A percentile compares a stretch with the other conserved stretches of the same genome.
phyloP scores from a whole-genome alignment of 2,113 vertebrate species.

The Malurus alboscapulatus region DNA sequence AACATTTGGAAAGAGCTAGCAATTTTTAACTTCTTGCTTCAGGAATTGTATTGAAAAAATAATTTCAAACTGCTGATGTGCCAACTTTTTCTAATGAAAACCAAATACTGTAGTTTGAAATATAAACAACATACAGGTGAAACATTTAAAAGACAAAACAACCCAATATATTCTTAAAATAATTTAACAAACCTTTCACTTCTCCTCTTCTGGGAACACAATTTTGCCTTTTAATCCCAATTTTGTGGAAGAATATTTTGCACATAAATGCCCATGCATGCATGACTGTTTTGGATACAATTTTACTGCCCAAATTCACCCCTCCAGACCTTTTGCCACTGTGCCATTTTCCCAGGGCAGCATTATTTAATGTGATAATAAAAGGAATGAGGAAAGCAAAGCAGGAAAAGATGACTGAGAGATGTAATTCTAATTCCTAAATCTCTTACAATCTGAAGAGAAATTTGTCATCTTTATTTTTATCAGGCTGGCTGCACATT shows the following conservation, averaged over 20 bases:
- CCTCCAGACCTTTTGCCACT: neutral
- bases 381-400: neutral
- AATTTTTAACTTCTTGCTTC: neutral
- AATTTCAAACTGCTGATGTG: neutral
- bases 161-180: neutral
- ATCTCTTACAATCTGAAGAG: conserved; percentile 27
- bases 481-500: conserved; percentile 13
- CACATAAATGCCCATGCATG: neutral
- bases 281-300: neutral
- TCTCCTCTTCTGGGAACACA: neutral
- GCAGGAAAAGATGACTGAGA: neutral
- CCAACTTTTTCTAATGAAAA: neutral
- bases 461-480: conserved; percentile 35
- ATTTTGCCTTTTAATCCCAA: neutral
- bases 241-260: neutral
- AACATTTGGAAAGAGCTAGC: neutral
- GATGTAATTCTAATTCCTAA: neutral
- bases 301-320: neutral
- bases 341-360: neutral
- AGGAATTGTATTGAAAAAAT: neutral
- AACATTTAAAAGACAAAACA: neutral
- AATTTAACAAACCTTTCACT: neutral
- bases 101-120: conserved; percentile 1
- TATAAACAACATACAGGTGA: neutral
- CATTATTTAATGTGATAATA: conserved; percentile 2